A percentile compares a stretch with the other conserved stretches of the same genome.
Conservation (phyloP, 2,888 invertebrate species). For the Hypena proboscidalis region DNA sequence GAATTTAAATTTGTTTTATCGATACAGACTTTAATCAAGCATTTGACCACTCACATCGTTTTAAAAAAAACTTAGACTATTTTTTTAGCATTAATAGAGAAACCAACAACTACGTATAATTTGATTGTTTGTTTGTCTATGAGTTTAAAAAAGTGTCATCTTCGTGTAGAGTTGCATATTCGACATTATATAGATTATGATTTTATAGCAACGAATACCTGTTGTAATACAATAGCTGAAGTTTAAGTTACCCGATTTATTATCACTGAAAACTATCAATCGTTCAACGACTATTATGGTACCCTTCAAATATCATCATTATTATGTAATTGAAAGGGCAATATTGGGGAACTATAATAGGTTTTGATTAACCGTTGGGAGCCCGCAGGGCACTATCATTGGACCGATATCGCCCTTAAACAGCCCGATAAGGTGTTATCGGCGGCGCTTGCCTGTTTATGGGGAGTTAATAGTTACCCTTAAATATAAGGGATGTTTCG, state of each 20-base stretch:
- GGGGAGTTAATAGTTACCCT: constrained; percentile 75
- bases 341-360: constrained; percentile 53
- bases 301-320: constrained; percentile 20
- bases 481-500: constrained; percentile 51
- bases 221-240: too few species aligned
- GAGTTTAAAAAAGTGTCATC: too few species aligned
- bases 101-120: too few species aligned
- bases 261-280: constrained; percentile 18
- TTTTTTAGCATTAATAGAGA: too few species aligned
- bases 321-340: constrained; percentile 38
- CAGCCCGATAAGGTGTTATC: constrained; percentile 80
- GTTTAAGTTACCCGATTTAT: neutral
- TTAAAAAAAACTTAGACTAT: too few species aligned
- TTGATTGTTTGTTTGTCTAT: too few species aligned
- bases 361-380: constrained; percentile 63
- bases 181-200: too few species aligned
- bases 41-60: too few species aligned
- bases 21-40: too few species aligned
- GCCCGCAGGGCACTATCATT: constrained; percentile 71
- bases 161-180: too few species aligned
- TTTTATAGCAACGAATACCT: too few species aligned
- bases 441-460: constrained; percentile 72
- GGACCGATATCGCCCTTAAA: constrained; percentile 74
- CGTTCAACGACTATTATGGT: constrained; percentile 30
- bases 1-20: too few species aligned